These are phyloP conservation scores for Rotaria magnacalcarata DNA, from an alignment of 2,888 invertebrate genomes.

Conservation along the genomic window DNA sequence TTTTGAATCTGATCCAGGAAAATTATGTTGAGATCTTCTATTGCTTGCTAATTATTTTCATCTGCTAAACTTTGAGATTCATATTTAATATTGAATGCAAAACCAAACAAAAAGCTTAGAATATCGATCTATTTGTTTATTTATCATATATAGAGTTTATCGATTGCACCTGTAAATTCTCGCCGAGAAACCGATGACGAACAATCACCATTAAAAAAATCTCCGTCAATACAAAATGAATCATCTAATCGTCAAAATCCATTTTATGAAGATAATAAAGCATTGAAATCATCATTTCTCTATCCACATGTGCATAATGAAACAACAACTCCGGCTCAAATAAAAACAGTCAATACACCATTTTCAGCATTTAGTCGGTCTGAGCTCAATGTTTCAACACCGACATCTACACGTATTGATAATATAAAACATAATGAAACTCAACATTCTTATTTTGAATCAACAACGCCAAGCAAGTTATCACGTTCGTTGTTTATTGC, in stretches of 20 bases:
- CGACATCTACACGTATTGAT: not conserved
- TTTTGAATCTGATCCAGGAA: too few relatives aligned
- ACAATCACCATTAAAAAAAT: not conserved
- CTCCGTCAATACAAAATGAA: not conserved
- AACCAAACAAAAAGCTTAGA: too few relatives aligned
- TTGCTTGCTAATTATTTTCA: too few relatives aligned
- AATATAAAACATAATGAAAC: not conserved
- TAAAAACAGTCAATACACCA: not conserved
- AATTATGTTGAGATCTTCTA: too few relatives aligned
- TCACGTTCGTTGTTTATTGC: not conserved
- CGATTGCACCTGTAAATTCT: not conserved
- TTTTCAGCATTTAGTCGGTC: constrained; percentile 12
- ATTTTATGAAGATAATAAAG: constrained; percentile 3
- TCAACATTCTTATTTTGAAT: not conserved
- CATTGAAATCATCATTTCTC: not conserved
- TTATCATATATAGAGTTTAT: not conserved
- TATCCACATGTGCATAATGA: not conserved
- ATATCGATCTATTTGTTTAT: too few relatives aligned
- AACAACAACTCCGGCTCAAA: not conserved
- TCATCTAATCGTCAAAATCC: constrained; percentile 5
- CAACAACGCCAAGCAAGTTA: not conserved
- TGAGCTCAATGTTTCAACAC: not conserved
- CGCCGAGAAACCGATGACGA: not conserved
- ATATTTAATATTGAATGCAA: too few relatives aligned
- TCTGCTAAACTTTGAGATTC: too few relatives aligned